These are phyloP conservation scores for Megastigmus dorsalis DNA, from an alignment of 2,888 invertebrate species.

Conservation along the genomic window DNA sequence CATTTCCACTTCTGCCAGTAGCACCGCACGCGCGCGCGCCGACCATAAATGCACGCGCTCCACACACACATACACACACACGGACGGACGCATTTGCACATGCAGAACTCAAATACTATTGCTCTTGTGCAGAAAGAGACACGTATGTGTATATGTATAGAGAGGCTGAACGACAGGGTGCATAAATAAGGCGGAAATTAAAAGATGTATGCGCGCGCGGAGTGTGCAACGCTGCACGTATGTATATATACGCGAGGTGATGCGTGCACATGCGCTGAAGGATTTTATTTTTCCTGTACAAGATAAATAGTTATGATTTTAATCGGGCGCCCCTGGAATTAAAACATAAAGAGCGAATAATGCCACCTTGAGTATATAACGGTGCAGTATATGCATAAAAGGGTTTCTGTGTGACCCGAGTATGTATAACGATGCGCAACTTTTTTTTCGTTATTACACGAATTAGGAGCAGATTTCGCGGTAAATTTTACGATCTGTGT, in stretches of 20 bases:
- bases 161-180: conserved; percentile 5
- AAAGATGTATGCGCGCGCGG: background rate
- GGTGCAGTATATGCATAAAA: no score
- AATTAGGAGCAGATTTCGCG: no score
- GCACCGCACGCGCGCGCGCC: conserved; percentile 35
- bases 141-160: background rate
- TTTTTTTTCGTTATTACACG: no score
- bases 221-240: no score
- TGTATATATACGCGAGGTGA: no score
- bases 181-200: conserved; percentile 27
- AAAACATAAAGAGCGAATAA: conserved; percentile 1
- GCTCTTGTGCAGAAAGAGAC: background rate
- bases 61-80: background rate
- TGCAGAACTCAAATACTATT: no score
- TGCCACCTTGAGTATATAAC: no score
- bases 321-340: conserved; percentile 23
- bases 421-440: no score
- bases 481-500: no score
- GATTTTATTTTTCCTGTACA: conserved; percentile 20
- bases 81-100: background rate
- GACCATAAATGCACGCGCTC: conserved; percentile 44
- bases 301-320: background rate
- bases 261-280: background rate
- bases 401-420: no score
- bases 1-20: conserved; percentile 53